Evolutionary conservation across 2,113 vertebrate species (phyloP), one percentile per base, ranked within the genome.

Genomic region (Oncorhynchus masou): DNA sequence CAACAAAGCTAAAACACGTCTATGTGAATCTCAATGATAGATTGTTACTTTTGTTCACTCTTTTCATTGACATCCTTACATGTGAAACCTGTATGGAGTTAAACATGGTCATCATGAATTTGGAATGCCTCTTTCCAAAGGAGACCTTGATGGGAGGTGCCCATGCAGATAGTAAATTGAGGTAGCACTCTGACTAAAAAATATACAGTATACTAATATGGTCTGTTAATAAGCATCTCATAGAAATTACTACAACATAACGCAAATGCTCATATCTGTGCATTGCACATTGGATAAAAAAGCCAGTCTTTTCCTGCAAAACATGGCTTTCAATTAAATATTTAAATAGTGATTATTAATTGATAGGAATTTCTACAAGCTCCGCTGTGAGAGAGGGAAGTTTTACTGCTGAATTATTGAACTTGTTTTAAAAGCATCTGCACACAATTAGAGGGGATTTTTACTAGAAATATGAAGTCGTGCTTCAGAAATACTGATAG

Each of bases 381-480:
- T 82, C 76, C 12, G 78, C 79, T 1, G 77, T 79, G 81, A 71
- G 76, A 78, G 65, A 85, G 84, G 73, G 79, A 81, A 73, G 81
- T 3, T 64, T 75, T 20, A 72, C 57, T 74, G 74, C 76, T 93
- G 71, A 85, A 91, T 92, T 82, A 92, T 92, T 92, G 80, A 93
- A 78, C 39, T 73, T 45, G 78, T 73, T 85, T 90, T 91, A 92
- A 92, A 93, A 90, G 89, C 90, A 89, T 85, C 88, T 88, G 89
- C 84, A 86, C 71, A 81, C 85, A 86, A 45, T 45, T 45, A 45
- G 39, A 45, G 39, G 9, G 8, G 39, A 45, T 45, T 45, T 89
- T 88, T 79, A 84, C 82, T 75, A 82, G 83, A 91, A 88, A 86
- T 86, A 81, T 71, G 39, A 45, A 45, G 84, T 90, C 74, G 65